Percentiles rank a stretch among this genome's conserved stretches.
These are phyloP conservation scores for Coregonus clupeaformis DNA, from an alignment of 2,113 vertebrate species.

Conservation along the genomic window DNA sequence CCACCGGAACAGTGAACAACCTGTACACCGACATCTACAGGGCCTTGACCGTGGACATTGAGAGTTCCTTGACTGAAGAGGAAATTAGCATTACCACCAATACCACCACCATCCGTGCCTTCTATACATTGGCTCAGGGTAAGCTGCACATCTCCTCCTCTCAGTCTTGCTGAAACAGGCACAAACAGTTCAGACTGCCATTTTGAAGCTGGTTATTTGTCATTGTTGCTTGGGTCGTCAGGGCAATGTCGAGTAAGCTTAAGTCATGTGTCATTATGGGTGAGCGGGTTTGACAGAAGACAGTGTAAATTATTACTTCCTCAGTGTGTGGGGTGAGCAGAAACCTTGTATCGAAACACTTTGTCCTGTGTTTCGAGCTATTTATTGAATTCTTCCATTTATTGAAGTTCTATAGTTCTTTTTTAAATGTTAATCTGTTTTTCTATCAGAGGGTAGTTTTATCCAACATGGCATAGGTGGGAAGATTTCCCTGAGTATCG, in stretches of 20 bases:
- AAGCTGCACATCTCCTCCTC: constrained; percentile 15
- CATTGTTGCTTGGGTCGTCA: constrained; percentile 55
- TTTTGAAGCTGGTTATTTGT: constrained; percentile 52
- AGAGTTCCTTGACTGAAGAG: constrained; percentile 90
- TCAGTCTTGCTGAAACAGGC: neutral
- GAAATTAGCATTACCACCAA: constrained; percentile 95
- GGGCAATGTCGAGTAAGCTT: constrained; percentile 65
- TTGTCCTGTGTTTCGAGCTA: no score
- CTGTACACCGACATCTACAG: constrained; percentile 89
- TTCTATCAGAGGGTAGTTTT: no score
- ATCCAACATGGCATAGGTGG: no score
- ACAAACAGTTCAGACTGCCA: constrained; percentile 14
- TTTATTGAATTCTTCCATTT: no score
- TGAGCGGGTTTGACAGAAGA: constrained; percentile 29
- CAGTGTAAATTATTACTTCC: constrained; percentile 62
- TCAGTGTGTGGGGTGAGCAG: constrained; percentile 25
- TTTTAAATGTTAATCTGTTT: no score
- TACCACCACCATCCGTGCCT: constrained; percentile 87
- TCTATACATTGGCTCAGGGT: constrained; percentile 97
- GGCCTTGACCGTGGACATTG: constrained; percentile 89
- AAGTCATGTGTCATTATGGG: constrained; percentile 61
- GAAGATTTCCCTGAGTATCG: no score
- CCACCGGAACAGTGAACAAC: constrained; percentile 92
- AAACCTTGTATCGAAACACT: no score
- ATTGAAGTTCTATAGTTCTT: no score